These are phyloP conservation scores for Helicoverpa assulta DNA, from an alignment of 2,888 invertebrate species.

Conservation along the genomic window DNA sequence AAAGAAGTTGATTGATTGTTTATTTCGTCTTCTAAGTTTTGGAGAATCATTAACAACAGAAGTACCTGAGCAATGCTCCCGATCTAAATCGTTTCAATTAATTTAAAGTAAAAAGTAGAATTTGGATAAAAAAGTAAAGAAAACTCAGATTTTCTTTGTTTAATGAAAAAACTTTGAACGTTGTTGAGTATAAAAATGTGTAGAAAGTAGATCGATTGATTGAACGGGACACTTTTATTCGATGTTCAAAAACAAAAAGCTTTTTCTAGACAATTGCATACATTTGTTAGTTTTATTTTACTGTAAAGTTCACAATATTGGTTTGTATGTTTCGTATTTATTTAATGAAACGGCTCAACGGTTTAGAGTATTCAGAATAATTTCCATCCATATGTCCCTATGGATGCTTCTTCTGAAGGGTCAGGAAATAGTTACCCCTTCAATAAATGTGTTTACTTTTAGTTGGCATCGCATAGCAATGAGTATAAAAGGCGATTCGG, in stretches of 20 bases:
- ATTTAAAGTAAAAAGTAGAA: conserved; percentile 2
- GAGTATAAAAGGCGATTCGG: conserved; percentile 95
- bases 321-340: too few species aligned
- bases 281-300: neutral
- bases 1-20: too few species aligned
- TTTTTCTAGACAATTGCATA: neutral
- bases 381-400: neutral
- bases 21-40: neutral
- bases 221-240: neutral
- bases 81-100: conserved; percentile 11
- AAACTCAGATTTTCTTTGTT: conserved; percentile 11
- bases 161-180: conserved; percentile 19
- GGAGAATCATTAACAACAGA: neutral
- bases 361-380: too few species aligned
- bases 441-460: neutral
- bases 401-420: neutral
- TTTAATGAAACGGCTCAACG: too few species aligned
- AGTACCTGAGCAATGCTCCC: neutral
- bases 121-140: neutral
- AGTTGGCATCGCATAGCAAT: conserved; percentile 96
- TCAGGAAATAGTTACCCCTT: neutral
- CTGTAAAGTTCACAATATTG: too few species aligned
- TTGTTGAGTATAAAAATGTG: conserved; percentile 18
- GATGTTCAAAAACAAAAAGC: too few species aligned
- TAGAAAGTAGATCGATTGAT: neutral